Conservation (phyloP, 2,797 vertebrate genomes). For the Periophthalmus magnuspinnatus region DNA sequence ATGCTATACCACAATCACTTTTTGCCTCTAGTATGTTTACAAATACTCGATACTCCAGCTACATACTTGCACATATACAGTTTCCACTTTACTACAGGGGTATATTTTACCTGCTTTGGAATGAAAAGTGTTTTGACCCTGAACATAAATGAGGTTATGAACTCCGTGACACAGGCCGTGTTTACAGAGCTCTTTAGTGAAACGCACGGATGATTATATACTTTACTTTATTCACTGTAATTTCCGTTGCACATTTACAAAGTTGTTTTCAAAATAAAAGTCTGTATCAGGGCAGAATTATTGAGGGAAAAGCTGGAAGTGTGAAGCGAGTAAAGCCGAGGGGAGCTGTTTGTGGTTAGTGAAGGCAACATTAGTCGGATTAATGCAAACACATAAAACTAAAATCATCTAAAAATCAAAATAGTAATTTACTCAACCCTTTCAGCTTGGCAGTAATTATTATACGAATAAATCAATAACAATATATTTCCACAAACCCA, state of each 20-base stretch:
- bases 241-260: background rate
- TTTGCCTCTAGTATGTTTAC: background rate
- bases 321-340: too few species aligned
- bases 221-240: background rate
- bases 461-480: background rate
- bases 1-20: background rate
- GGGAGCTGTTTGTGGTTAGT: too few species aligned
- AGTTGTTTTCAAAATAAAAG: background rate
- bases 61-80: background rate
- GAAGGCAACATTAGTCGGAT: too few species aligned
- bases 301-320: too few species aligned
- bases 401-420: background rate
- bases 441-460: background rate
- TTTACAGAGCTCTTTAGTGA: background rate
- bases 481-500: background rate
- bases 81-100: background rate
- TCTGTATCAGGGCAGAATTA: conserved; percentile 48
- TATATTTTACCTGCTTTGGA: conserved; percentile 1
- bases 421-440: background rate
- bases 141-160: background rate
- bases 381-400: too few species aligned
- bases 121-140: conserved; percentile 1
- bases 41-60: background rate
- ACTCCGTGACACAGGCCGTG: background rate
- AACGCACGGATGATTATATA: background rate